Base-by-base conservation (phyloP, 1,140 invertebrate species). In the Scaptodrosophila lebanonensis region DNA sequence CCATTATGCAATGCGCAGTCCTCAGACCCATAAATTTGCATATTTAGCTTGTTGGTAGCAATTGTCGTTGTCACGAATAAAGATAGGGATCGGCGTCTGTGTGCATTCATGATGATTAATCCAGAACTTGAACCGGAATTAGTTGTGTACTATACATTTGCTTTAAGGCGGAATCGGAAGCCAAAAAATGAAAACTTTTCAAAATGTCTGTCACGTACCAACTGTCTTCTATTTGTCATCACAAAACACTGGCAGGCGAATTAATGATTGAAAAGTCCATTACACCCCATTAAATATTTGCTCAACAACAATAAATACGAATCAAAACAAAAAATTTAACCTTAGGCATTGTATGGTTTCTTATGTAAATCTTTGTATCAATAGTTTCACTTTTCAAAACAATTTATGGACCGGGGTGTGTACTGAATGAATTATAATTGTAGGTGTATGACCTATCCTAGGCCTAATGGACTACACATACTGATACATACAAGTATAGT, bases 271-370 rank as follows among this genome's bases (percentile, higher is more conserved):
- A 66, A 54, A 66, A 50, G 39, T 39, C 40, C 53, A 57, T 64
- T 58, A 64, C 63, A 76, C 47, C 22, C 59, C 59, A 56, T 56
- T 18, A 63, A 77, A 76, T 72, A 76, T 76, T 76, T 50, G 39
- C 27, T 20, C 32, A 61, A 45, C 64, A 52, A 39, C 36, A 16
- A 9, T 38, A 9, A 38, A 43, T 43, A 15, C 40, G 20, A 48
- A 18, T 42, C 22, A 42, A 29, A 38, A 57, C 27, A 66, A 44
- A 60, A 45, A 16, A 7, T 35, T 43, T 16, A 47, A 13, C 52
- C 59, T 66, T 66, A 40, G 40, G 38, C 30, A 35, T 48, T 32
- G 3, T 50, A 15, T 6, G n/a, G 50, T 27, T 30, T 45, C 17
- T 13, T 49, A 25, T 36, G 13, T 44, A 40, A 12, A 22, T 42